Base-by-base conservation (phyloP, 2,888 invertebrate genomes). In the Synanthedon myopaeformis region DNA sequence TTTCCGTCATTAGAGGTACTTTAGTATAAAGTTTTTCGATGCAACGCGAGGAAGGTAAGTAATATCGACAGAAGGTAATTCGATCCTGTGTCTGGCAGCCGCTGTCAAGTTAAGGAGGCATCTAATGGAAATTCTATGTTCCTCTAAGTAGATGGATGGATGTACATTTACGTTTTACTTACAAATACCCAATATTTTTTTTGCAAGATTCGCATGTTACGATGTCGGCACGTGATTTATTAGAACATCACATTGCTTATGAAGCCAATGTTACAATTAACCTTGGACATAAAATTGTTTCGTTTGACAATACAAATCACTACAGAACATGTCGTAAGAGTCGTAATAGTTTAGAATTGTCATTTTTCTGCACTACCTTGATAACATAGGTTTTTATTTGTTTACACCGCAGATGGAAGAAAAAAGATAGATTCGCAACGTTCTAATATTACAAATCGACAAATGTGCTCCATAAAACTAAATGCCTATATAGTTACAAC, bases 81-180 rank as follows among this genome's bases (percentile, higher is more conserved):
- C 71, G 76, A 84, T 83, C 79, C 75, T 71, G 62, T 65, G 70
- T 66, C 70, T 64, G 65, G 63, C 72, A 69, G 63, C 62, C 66
- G 69, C 76, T 77, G 81, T 80, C 80, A 76, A 75, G 69, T 66
- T 72, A 75, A 79, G 76, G 76, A 78, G 68, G 67, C 65, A 72
- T 70, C 77, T 83, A 84, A 83, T 85, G 85, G 83, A 79, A 77
- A 79, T 81, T 75, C 75, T 76, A 68, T 83, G 82, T 83, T 72
- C 70, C 60, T 66, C 64, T 72, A 69, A 73, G 73, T 69, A 67
- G 66, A 65, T 63, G 65, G 62, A 58, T 56, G 64, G 61, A 49
- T 69, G 65, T 49, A 23, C 49, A 19, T 49, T 64, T 51, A 54
- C 54, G 57, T 52, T 55, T 53, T 55, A 57, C 57, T 66, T 60